Evolutionary conservation across 2,797 vertebrate species (phyloP).

Genomic region (Bucorvus abyssinicus): DNA sequence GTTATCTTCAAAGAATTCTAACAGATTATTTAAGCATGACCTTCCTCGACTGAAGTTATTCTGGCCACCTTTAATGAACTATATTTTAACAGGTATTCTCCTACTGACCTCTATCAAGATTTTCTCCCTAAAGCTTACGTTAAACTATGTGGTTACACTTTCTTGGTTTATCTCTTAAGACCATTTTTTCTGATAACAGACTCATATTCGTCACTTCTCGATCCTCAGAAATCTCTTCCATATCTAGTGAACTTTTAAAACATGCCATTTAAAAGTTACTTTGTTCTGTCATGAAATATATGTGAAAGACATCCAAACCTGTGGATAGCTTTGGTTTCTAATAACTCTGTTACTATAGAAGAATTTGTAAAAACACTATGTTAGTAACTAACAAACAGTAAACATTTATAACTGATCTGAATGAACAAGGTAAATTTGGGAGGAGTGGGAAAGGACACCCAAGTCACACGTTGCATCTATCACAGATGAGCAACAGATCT

Average conservation of each 20-base stretch:
- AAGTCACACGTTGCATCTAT: background rate
- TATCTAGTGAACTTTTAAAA: background rate
- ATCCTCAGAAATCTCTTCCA: background rate
- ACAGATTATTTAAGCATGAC: background rate
- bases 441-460: background rate
- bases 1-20: conserved; percentile 23
- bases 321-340: background rate
- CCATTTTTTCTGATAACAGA: background rate
- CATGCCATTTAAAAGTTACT: background rate
- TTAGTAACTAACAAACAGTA: background rate
- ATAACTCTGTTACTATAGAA: background rate
- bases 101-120: background rate
- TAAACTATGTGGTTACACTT: background rate
- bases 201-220: background rate
- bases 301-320: background rate
- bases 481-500: background rate
- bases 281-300: background rate
- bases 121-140: background rate
- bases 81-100: background rate
- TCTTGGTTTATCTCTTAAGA: background rate
- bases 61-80: background rate
- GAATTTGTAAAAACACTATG: background rate
- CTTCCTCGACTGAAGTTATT: background rate
- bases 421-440: background rate
- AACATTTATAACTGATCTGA: background rate